Evolutionary conservation across 2,113 vertebrate genomes (phyloP).

Genomic region (Tetrao urogallus): DNA sequence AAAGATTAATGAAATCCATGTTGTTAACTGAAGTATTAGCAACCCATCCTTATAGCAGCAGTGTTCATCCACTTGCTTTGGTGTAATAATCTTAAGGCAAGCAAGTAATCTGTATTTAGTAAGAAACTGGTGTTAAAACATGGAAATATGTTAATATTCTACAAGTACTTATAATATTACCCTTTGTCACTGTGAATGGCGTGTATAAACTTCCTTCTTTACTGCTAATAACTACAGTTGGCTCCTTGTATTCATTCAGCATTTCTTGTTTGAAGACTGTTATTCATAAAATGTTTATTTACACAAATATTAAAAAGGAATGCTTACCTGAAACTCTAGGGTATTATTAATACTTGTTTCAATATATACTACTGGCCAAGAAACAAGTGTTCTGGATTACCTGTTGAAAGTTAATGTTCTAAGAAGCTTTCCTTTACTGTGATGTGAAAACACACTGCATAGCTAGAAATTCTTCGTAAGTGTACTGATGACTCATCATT

Average conservation of each 20-base stretch:
- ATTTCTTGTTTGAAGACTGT: not conserved
- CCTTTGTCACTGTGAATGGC: not conserved
- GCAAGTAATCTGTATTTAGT: not conserved
- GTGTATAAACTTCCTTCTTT: not conserved
- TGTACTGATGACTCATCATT: conserved; percentile 32
- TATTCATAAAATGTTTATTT: not conserved
- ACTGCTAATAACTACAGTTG: not conserved
- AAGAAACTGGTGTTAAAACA: not conserved
- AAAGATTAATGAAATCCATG: not conserved
- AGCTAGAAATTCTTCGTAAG: conserved; percentile 35
- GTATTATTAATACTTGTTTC: not conserved
- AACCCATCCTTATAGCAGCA: not conserved
- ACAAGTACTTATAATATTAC: not conserved
- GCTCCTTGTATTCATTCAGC: not conserved
- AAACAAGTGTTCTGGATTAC: not conserved
- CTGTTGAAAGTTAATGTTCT: not conserved
- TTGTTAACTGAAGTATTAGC: not conserved
- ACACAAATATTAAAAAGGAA: not conserved
- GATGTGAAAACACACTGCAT: not conserved
- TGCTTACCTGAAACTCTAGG: not conserved
- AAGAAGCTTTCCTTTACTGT: not conserved
- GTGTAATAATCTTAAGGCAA: not conserved
- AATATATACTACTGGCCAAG: not conserved
- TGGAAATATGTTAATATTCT: not conserved
- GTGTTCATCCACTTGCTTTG: not conserved